phyloP scores from a whole-genome alignment of 2,113 vertebrate genomes.

The Struthidea cinerea region DNA sequence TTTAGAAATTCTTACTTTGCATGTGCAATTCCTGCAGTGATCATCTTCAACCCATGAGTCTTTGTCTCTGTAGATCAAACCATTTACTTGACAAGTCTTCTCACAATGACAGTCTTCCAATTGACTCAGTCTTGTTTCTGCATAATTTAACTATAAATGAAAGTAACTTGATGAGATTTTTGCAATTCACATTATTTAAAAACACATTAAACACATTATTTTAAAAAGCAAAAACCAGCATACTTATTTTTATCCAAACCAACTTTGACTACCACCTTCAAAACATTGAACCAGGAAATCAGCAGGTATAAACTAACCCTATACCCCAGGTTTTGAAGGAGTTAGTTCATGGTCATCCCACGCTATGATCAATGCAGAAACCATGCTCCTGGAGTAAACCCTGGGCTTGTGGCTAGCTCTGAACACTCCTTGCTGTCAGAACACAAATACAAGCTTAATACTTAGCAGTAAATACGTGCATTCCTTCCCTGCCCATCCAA shows the following conservation, averaged over 20 bases:
- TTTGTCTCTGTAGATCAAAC: slow-evolving; percentile 85
- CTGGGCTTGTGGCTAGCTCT: background rate
- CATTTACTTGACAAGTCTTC: slow-evolving; percentile 88
- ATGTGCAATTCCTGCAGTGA: slow-evolving; percentile 92
- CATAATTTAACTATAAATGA: slow-evolving; percentile 88
- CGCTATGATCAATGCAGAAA: background rate
- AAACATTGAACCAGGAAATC: slow-evolving; percentile 2
- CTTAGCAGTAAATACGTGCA: background rate
- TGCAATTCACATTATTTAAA: background rate
- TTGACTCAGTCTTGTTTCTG: slow-evolving; percentile 92
- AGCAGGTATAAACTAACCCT: background rate
- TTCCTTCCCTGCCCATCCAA: background rate
- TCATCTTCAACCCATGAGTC: slow-evolving; percentile 92
- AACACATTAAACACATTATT: background rate
- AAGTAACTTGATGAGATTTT: slow-evolving; percentile 50
- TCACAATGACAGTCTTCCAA: slow-evolving; percentile 94
- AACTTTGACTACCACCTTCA: background rate
- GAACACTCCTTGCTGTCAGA: background rate
- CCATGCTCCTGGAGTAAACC: background rate
- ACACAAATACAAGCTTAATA: background rate
- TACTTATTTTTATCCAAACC: background rate
- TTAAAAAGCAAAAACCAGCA: background rate
- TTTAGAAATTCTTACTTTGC: slow-evolving; percentile 78
- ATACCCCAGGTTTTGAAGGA: background rate
- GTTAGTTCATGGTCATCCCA: background rate